Percentiles rank a stretch among this genome's conserved stretches.
These are phyloP conservation scores for Actenoides lindsayi DNA, from an alignment of 2,113 vertebrate genomes.

Conservation along the genomic window DNA sequence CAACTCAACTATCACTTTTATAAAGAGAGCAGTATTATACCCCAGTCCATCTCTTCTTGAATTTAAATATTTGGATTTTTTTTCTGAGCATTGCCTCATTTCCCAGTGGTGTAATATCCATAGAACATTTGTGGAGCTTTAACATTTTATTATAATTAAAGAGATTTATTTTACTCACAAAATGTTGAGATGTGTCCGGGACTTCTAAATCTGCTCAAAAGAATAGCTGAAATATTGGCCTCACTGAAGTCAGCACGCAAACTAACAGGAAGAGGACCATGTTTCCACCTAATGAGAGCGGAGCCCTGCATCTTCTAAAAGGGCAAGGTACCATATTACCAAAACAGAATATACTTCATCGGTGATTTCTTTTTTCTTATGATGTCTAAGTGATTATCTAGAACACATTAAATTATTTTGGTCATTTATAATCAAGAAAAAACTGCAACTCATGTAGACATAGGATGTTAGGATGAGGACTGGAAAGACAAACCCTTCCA, in stretches of 20 bases:
- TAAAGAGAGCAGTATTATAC: not conserved
- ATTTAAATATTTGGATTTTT: not conserved
- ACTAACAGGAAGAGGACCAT: not conserved
- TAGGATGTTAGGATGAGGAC: not conserved
- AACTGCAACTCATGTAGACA: not conserved
- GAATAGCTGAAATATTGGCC: not conserved
- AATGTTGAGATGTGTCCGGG: not conserved
- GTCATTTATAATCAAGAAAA: not conserved
- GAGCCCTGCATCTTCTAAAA: not conserved
- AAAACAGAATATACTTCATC: not conserved
- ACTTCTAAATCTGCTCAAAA: not conserved
- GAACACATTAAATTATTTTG: not conserved
- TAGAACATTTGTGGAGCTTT: not conserved
- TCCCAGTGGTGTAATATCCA: constrained; percentile 4
- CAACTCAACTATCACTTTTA: not conserved
- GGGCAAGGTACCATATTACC: not conserved
- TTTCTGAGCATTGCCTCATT: not conserved
- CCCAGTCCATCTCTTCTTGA: not conserved
- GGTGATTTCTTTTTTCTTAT: not conserved
- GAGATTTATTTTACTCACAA: constrained; percentile 32
- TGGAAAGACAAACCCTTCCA: not conserved
- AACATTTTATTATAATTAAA: constrained; percentile 48
- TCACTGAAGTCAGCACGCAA: not conserved
- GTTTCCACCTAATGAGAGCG: not conserved
- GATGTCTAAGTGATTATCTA: not conserved